Evolutionary conservation across 1,140 invertebrate species (phyloP).

Genomic region (Coptotermes formosanus): DNA sequence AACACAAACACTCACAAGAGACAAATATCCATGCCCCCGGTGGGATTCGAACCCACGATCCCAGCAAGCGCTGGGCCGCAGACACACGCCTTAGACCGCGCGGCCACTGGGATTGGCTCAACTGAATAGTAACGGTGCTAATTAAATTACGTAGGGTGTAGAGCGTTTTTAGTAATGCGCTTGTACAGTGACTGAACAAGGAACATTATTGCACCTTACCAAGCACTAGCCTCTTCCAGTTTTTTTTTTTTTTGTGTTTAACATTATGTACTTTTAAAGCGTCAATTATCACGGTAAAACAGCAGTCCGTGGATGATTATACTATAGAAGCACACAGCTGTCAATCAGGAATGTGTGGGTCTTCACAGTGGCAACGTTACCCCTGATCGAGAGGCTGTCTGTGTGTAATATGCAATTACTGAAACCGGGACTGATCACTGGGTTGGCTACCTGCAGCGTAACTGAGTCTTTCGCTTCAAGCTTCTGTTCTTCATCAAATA

Average conservation of each 20-base stretch:
- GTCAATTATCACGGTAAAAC: not conserved
- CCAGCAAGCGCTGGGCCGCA: no score
- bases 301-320: not conserved
- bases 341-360: not conserved
- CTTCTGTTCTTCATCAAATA: not conserved
- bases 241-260: not conserved
- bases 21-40: no score
- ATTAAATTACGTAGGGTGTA: no score
- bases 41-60: no score
- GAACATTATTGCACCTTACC: not conserved
- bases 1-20: no score
- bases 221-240: not conserved
- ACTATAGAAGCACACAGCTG: not conserved
- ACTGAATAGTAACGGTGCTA: no score
- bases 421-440: not conserved
- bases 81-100: no score
- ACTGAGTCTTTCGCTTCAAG: not conserved
- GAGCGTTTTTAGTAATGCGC: not conserved
- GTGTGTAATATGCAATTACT: not conserved
- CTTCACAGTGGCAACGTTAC: not conserved
- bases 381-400: not conserved
- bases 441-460: not conserved
- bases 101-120: no score
- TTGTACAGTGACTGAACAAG: not conserved
- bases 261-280: not conserved